A percentile compares a stretch with the other conserved stretches of the same genome.
phyloP scores from a whole-genome alignment of 2,888 invertebrate genomes.

The Barypeithes pellucidus region DNA sequence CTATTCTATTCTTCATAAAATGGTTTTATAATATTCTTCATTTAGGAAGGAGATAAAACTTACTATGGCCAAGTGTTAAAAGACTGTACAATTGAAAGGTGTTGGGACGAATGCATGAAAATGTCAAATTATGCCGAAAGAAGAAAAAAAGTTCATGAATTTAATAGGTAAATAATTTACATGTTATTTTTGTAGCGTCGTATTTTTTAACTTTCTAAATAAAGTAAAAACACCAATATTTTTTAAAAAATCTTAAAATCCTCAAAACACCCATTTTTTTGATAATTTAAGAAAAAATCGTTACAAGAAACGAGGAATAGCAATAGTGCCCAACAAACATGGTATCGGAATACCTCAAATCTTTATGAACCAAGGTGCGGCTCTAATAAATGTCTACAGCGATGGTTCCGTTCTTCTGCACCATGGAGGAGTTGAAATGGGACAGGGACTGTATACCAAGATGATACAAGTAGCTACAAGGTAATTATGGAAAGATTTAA shows the following conservation, averaged over 20 bases:
- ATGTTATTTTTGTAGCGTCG: too few species aligned
- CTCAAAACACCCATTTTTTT: too few species aligned
- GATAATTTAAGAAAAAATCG: constrained; percentile 77
- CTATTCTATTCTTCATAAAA: too few species aligned
- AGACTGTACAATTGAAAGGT: constrained; percentile 81
- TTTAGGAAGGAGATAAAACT: constrained; percentile 78
- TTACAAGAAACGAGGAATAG: constrained; percentile 90
- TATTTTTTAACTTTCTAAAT: too few species aligned
- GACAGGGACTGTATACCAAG: constrained; percentile 96
- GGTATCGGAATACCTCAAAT: constrained; percentile 81
- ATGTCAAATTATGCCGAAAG: constrained; percentile 79
- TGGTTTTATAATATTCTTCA: not conserved
- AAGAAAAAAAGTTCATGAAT: constrained; percentile 75
- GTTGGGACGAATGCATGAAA: constrained; percentile 85
- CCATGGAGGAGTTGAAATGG: constrained; percentile 95
- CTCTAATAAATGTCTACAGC: constrained; percentile 87
- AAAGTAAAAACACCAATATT: too few species aligned
- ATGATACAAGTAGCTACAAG: constrained; percentile 91
- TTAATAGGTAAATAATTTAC: constrained; percentile 78
- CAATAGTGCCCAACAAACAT: constrained; percentile 87
- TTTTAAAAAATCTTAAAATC: too few species aligned
- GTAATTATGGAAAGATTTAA: constrained; percentile 1
- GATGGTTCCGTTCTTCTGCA: constrained; percentile 92
- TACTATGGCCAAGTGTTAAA: constrained; percentile 84
- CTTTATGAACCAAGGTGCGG: constrained; percentile 89